Base-by-base conservation (phyloP, 2,113 vertebrate species). In the Antennarius striatus region DNA sequence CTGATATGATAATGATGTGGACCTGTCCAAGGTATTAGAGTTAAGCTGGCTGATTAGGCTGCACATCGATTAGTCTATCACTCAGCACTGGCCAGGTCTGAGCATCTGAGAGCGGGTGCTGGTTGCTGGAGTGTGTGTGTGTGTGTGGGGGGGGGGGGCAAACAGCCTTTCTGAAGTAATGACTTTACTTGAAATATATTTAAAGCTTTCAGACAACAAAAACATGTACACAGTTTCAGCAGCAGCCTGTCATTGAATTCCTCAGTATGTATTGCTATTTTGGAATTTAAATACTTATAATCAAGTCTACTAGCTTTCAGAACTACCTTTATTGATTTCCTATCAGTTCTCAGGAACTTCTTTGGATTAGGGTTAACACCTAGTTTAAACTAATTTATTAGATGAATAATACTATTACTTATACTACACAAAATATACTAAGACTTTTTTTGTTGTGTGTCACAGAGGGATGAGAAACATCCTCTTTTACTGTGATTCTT, bases 1-100 rank as follows among this genome's bases (percentile, higher is more conserved):
- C 90, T 92, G 92, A 91, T 92, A 90, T 93, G 89, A 91, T 92
- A 93, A 94, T 93, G 90, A 91, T 91, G 90, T 91, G 88, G 87
- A 92, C 86, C 90, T 91, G 91, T 90, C 86, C 81, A 84, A 75
- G 87, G 91, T 91, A 90, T 93, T 92, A 92, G 87, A 89, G 89
- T 82, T 93, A 93, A 93, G 92, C 92, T 90, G 88, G 60, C 86
- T 92, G 91, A 92, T 92, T 93, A 91, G 87, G 86, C 87, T 70
- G 52, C 65, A 77, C 87, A 93, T 93, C 82, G 90, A 93, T 93
- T 92, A 82, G 77, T 87, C 89, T 83, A 88, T 92, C 89, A 87
- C 81, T 92, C 89, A 81, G 75, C 80, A 77, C 87, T 80, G 84
- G 83, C 80, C 76, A 48, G 67, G 78, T 75, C 63, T 47, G 80